These are phyloP conservation scores for Poeciliopsis gracilis DNA, from an alignment of 2,797 vertebrate genomes.

Conservation along the genomic window DNA sequence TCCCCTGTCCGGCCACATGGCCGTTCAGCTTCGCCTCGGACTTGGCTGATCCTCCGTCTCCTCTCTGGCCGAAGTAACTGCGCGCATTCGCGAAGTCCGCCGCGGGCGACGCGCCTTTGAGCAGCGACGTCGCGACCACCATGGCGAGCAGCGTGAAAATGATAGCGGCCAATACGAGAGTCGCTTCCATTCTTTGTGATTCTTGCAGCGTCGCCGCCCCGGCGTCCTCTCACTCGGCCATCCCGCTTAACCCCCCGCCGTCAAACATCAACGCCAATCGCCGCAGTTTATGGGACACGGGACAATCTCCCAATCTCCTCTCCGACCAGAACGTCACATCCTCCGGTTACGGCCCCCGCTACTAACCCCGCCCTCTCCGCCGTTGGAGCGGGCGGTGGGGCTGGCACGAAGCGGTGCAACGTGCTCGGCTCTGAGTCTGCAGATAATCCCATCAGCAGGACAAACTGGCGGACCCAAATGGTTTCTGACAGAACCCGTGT, in stretches of 20 bases:
- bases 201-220: background rate
- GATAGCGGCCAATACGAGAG: constrained; percentile 71
- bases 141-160: constrained; percentile 86
- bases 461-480: constrained; percentile 27
- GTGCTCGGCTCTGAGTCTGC: constrained; percentile 74
- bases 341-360: constrained; percentile 29
- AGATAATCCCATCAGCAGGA: constrained; percentile 64
- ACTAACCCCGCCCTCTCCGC: background rate
- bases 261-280: constrained; percentile 38
- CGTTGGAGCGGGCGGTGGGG: constrained; percentile 57
- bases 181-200: constrained; percentile 76
- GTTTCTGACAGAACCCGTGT: constrained; percentile 51
- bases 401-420: constrained; percentile 81
- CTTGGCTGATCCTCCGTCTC: constrained; percentile 11
- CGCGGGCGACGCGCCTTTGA: constrained; percentile 54
- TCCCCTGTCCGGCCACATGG: constrained; percentile 22
- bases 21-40: constrained; percentile 55
- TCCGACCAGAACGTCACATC: constrained; percentile 58
- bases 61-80: constrained; percentile 32
- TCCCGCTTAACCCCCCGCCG: constrained; percentile 27
- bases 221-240: constrained; percentile 23
- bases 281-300: constrained; percentile 12
- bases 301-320: constrained; percentile 22
- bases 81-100: constrained; percentile 27
- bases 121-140: constrained; percentile 82